phyloP scores from a whole-genome alignment of 2,888 invertebrate genomes.

The Isoperla grammatica region DNA sequence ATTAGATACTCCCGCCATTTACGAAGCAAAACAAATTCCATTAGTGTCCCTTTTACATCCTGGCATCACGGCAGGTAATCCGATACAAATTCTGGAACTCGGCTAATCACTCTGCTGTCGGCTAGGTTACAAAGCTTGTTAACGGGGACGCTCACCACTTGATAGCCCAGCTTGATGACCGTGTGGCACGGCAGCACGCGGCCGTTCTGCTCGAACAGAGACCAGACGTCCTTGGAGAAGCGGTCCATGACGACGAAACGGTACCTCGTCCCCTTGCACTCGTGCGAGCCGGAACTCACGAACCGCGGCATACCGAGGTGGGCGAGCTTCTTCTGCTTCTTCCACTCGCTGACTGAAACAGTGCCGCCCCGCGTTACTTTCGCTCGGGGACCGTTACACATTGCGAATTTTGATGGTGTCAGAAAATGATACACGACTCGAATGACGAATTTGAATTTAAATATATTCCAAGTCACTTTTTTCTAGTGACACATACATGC shows the following conservation, averaged over 20 bases:
- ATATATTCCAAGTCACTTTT: neutral
- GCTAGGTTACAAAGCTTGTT: too few species aligned
- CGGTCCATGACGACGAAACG: slow-evolving; percentile 87
- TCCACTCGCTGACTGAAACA: slow-evolving; percentile 64
- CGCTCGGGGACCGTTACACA: too few species aligned
- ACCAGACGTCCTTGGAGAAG: slow-evolving; percentile 82
- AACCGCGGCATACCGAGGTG: slow-evolving; percentile 80
- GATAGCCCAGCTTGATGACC: slow-evolving; percentile 44
- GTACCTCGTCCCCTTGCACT: slow-evolving; percentile 67
- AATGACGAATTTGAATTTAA: neutral
- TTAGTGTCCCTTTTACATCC: too few species aligned
- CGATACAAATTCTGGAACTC: too few species aligned
- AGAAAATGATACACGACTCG: neutral
- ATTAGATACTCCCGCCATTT: too few species aligned
- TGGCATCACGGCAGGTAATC: too few species aligned
- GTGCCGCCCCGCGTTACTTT: too few species aligned
- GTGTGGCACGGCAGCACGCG: slow-evolving; percentile 44
- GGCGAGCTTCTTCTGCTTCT: slow-evolving; percentile 58
- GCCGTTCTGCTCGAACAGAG: slow-evolving; percentile 61
- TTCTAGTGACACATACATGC: slow-evolving; percentile 2
- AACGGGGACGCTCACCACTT: slow-evolving; percentile 41
- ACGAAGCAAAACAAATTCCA: too few species aligned
- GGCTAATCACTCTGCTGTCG: too few species aligned
- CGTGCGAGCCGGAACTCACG: slow-evolving; percentile 78
- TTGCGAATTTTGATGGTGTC: too few species aligned